phyloP scores from a whole-genome alignment of 2,888 invertebrate species.

The Eupithecia pulchellata region DNA sequence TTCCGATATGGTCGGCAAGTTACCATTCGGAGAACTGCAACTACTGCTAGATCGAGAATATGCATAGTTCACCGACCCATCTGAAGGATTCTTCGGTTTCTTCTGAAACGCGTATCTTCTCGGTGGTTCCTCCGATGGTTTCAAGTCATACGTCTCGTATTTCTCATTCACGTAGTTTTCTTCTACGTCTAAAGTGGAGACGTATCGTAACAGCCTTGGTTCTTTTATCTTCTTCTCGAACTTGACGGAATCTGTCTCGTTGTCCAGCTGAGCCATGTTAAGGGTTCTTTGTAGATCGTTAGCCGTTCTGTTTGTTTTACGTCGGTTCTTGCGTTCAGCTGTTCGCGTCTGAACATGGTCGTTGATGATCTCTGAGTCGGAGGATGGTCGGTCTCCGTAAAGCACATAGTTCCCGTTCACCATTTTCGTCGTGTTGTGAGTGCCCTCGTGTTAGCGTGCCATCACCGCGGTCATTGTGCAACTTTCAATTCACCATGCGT shows the following conservation, averaged over 20 bases:
- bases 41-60: constrained; percentile 78
- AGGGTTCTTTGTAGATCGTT: constrained; percentile 71
- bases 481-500: constrained; percentile 46
- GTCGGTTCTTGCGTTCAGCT: constrained; percentile 67
- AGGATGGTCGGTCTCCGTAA: constrained; percentile 76
- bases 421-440: constrained; percentile 61
- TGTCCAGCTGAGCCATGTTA: constrained; percentile 73
- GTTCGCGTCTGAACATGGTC: constrained; percentile 75
- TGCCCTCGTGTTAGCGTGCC: constrained; percentile 45
- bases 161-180: constrained; percentile 75
- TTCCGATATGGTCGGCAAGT: constrained; percentile 78
- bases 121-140: constrained; percentile 69
- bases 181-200: constrained; percentile 75
- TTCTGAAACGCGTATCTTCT: constrained; percentile 73
- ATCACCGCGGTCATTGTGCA: constrained; percentile 56
- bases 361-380: constrained; percentile 77
- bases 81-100: constrained; percentile 75
- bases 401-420: constrained; percentile 81
- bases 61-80: constrained; percentile 77
- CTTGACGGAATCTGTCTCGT: constrained; percentile 78
- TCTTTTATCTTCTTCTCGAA: constrained; percentile 78
- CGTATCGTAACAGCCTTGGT: constrained; percentile 73
- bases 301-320: constrained; percentile 68
- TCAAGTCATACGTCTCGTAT: constrained; percentile 77
- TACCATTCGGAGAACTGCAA: constrained; percentile 77